These are phyloP conservation scores for Lacerta bilineata DNA, from an alignment of 2,797 vertebrate genomes.

Conservation along the genomic window DNA sequence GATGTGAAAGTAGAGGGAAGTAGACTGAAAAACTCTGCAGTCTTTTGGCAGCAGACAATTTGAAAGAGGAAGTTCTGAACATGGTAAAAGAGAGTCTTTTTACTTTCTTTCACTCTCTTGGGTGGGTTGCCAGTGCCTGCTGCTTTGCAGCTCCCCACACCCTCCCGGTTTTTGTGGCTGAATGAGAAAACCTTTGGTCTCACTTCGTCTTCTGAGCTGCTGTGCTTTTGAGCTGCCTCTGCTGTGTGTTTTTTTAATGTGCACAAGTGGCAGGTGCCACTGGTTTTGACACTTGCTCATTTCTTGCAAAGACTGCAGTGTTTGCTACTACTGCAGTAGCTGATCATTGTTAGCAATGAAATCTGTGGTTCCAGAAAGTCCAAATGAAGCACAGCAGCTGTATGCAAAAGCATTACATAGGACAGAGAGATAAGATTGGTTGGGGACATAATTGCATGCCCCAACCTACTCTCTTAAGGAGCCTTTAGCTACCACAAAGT, in stretches of 20 bases:
- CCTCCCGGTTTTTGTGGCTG: neutral
- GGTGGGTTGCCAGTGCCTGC: conserved; percentile 1
- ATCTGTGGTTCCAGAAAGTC: neutral
- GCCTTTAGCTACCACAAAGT: neutral
- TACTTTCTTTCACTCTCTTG: conserved; percentile 10
- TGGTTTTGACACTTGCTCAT: neutral
- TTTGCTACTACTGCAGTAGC: neutral
- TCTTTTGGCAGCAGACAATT: neutral
- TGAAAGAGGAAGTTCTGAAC: conserved; percentile 9
- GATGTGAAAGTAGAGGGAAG: neutral
- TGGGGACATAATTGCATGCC: neutral
- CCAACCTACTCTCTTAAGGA: neutral
- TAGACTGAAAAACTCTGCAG: neutral
- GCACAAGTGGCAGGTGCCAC: neutral
- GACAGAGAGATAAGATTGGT: neutral
- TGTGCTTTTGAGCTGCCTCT: neutral
- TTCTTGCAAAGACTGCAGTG: neutral
- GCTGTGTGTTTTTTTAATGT: neutral
- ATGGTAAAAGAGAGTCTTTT: neutral
- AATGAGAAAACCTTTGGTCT: neutral
- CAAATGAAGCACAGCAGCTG: neutral
- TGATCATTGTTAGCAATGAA: neutral
- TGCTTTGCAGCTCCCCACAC: neutral
- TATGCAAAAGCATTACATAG: neutral
- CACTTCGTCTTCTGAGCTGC: neutral